phyloP scores from a whole-genome alignment of 1,140 invertebrate species.

The Rhopalosiphum padi region DNA sequence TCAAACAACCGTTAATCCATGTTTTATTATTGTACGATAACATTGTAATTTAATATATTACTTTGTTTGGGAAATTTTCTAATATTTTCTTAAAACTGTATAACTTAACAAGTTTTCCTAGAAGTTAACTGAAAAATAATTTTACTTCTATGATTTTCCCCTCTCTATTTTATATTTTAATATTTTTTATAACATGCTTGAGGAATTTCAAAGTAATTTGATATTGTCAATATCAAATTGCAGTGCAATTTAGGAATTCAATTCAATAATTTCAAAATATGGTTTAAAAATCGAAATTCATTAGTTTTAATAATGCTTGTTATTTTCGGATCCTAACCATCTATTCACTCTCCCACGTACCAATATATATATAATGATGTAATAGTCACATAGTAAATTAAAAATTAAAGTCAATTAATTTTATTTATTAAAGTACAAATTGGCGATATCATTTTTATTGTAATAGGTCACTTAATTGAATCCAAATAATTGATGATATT shows the following conservation, averaged over 20 bases:
- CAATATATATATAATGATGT: not conserved
- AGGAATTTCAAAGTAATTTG: not conserved
- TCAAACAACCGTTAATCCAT: not conserved
- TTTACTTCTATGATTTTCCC: not conserved
- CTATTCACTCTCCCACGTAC: not conserved
- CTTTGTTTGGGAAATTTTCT: not conserved
- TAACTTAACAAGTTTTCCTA: not conserved
- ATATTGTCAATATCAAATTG: no score
- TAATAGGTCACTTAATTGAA: not conserved
- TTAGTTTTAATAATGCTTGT: not conserved
- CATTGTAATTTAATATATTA: not conserved
- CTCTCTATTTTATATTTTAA: not conserved
- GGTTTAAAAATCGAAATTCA: not conserved
- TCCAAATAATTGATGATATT: not conserved
- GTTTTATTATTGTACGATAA: not conserved
- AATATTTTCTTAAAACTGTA: not conserved
- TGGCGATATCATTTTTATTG: not conserved
- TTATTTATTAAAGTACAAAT: slow-evolving; percentile 1
- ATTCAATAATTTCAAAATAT: not conserved
- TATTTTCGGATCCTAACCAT: not conserved
- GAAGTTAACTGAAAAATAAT: not conserved
- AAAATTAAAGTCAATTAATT: slow-evolving; percentile 2
- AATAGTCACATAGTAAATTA: slow-evolving; percentile 2
- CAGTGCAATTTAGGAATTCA: not conserved
- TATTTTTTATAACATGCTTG: not conserved